A percentile compares a stretch with the other conserved stretches of the same genome.
Conservation (phyloP, 2,113 vertebrate genomes). For the Indri indri region DNA sequence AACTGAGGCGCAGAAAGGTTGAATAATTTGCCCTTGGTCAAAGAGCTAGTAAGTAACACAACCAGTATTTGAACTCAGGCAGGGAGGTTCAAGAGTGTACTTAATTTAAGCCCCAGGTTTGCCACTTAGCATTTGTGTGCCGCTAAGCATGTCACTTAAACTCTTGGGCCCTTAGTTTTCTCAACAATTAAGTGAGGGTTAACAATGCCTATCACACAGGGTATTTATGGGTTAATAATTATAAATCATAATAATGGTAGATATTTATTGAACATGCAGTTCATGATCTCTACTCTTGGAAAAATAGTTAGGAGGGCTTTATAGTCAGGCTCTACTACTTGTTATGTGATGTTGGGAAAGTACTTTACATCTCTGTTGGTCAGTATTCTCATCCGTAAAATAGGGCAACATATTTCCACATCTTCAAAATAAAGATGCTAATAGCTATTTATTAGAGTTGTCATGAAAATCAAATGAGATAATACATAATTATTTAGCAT, state of each 20-base stretch:
- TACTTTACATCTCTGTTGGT: not conserved
- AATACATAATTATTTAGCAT: not conserved
- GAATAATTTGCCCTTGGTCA: not conserved
- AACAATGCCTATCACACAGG: not conserved
- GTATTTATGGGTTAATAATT: not conserved
- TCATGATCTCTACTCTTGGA: not conserved
- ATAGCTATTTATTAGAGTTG: not conserved
- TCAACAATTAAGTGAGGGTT: not conserved
- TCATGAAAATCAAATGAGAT: not conserved
- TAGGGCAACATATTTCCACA: not conserved
- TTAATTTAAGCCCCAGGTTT: not conserved
- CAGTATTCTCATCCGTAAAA: not conserved
- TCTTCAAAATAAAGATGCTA: constrained; percentile 24
- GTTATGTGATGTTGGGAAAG: not conserved
- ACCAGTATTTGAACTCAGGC: not conserved
- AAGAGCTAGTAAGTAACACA: not conserved
- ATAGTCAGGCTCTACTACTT: not conserved
- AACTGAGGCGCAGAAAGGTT: not conserved
- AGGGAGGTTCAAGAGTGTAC: not conserved
- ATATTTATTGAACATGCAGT: not conserved
- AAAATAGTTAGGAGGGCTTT: not conserved
- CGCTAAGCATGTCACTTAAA: not conserved
- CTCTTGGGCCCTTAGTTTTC: not conserved
- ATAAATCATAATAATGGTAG: not conserved
- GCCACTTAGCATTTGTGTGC: not conserved